Evolutionary conservation across 2,113 vertebrate species (phyloP).

Genomic region (Azemiops feae): DNA sequence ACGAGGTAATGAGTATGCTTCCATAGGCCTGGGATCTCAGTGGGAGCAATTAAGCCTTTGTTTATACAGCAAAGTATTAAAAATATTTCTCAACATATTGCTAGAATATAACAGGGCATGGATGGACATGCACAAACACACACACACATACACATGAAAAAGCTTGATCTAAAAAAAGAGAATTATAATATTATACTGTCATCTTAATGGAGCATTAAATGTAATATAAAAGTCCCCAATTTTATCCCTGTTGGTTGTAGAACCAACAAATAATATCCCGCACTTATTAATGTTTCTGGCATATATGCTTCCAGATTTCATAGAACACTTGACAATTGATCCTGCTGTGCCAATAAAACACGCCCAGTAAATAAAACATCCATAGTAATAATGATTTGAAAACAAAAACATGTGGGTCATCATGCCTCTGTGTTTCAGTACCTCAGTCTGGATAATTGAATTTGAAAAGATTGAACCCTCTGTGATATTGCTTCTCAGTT

Average conservation of each 20-base stretch:
- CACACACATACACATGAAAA: not conserved
- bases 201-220: not conserved
- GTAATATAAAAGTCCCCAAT: not conserved
- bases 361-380: not conserved
- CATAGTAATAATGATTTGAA: not conserved
- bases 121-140: not conserved
- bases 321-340: not conserved
- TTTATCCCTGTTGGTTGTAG: not conserved
- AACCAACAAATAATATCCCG: not conserved
- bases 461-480: no score
- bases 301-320: not conserved
- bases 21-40: slow-evolving; percentile 10
- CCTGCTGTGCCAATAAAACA: not conserved
- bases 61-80: slow-evolving; percentile 6
- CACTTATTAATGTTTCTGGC: not conserved
- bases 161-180: not conserved
- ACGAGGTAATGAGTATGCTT: slow-evolving; percentile 27
- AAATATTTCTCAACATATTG: not conserved
- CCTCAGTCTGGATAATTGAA: not conserved
- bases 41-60: slow-evolving; percentile 42
- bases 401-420: not conserved
- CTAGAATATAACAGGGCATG: not conserved
- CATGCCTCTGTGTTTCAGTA: not conserved
- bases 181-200: not conserved
- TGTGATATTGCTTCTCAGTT: not conserved